Conservation (phyloP, 2,113 vertebrate genomes). For the Galemys pyrenaicus region DNA sequence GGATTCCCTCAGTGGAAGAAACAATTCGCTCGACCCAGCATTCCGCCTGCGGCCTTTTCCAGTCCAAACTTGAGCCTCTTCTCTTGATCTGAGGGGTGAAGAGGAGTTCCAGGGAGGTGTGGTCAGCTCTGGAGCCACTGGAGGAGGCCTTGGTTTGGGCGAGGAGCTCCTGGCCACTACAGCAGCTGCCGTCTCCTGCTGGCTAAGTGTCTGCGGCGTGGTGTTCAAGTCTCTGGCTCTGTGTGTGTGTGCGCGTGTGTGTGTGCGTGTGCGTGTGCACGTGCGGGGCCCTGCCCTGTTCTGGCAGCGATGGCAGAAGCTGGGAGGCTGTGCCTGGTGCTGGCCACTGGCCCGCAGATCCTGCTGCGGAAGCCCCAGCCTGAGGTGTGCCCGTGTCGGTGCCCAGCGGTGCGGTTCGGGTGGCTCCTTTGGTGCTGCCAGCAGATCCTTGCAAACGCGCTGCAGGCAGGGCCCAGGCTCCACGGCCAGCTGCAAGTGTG, state of each 20-base stretch:
- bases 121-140: background rate
- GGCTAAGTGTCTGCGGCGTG: fast-evolving
- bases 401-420: background rate
- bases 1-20: background rate
- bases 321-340: fast-evolving
- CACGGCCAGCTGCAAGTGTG: background rate
- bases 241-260: too few species aligned
- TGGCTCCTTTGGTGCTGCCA: background rate
- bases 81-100: background rate
- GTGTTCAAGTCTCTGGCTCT: too few species aligned
- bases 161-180: background rate
- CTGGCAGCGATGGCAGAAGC: background rate
- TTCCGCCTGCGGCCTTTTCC: background rate
- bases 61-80: background rate
- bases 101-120: background rate
- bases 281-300: too few species aligned
- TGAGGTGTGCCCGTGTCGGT: fast-evolving
- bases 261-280: too few species aligned
- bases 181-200: fast-evolving
- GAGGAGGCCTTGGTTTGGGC: background rate
- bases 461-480: background rate
- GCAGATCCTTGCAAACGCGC: background rate
- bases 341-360: background rate
- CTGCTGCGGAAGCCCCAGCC: background rate
- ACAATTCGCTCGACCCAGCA: background rate